Conservation (phyloP, 1,140 invertebrate species). For the Oppia nitens region DNA sequence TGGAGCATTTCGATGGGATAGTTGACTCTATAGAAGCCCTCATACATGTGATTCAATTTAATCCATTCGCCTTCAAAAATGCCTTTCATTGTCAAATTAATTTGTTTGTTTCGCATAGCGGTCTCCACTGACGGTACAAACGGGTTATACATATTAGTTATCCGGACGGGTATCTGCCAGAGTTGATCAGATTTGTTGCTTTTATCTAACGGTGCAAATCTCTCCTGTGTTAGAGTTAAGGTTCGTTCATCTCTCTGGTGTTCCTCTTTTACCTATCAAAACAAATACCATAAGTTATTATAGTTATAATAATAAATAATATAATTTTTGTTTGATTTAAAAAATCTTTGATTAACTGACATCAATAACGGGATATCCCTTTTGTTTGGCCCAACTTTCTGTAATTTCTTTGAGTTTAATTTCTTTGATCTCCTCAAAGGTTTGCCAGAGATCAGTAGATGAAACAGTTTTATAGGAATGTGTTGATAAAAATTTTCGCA, state of each 20-base stretch:
- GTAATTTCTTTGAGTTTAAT: conserved; percentile 44
- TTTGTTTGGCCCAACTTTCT: conserved; percentile 84
- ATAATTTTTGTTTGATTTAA: conserved; percentile 2
- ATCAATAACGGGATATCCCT: conserved; percentile 62
- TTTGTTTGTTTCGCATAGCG: neutral
- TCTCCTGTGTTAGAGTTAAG: conserved; percentile 56
- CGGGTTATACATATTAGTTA: conserved; percentile 7
- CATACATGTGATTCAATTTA: conserved; percentile 36
- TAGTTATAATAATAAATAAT: too few species aligned
- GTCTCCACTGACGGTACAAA: neutral
- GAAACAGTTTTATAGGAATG: conserved; percentile 79
- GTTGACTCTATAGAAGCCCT: conserved; percentile 48
- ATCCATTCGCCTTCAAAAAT: conserved; percentile 38
- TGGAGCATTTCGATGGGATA: conserved; percentile 64
- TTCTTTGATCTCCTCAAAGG: conserved; percentile 22
- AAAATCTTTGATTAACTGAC: conserved; percentile 23
- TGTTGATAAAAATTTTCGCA: conserved; percentile 75
- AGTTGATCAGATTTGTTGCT: neutral
- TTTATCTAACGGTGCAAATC: conserved; percentile 46
- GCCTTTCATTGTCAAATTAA: neutral
- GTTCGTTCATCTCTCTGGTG: conserved; percentile 37
- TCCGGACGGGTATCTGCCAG: conserved; percentile 6
- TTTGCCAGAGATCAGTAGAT: conserved; percentile 78
- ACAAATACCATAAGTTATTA: too few species aligned
- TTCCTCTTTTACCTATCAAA: conserved; percentile 6